phyloP scores from a whole-genome alignment of 2,888 invertebrate species.

The Amiota mariae region DNA sequence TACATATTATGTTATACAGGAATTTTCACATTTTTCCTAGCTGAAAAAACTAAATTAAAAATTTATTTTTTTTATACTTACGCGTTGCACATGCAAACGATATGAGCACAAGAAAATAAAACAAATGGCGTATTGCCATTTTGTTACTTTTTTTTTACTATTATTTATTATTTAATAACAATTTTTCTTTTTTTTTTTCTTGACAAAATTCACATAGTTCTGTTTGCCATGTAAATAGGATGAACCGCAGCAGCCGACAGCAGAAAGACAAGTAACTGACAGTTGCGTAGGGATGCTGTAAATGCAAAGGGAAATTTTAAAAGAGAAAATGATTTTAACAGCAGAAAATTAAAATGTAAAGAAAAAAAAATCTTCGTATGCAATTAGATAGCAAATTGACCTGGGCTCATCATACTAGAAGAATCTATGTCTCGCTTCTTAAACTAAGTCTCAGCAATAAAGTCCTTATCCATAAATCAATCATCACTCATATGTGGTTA shows the following conservation, averaged over 20 bases:
- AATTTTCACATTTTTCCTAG: slow-evolving; percentile 33
- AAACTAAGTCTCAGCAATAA: too few relatives aligned
- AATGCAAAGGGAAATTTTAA: not conserved
- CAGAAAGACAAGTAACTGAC: not conserved
- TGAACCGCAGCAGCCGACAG: not conserved
- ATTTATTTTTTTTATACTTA: slow-evolving; percentile 63
- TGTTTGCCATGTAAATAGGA: not conserved
- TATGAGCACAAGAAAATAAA: slow-evolving; percentile 54
- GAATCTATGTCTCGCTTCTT: too few relatives aligned
- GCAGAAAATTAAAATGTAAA: too few relatives aligned
- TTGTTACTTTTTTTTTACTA: slow-evolving; percentile 30
- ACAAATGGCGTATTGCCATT: slow-evolving; percentile 56
- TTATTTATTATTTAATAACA: not conserved
- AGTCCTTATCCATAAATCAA: too few relatives aligned
- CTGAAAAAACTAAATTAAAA: slow-evolving; percentile 53
- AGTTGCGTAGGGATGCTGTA: not conserved
- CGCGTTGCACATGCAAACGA: slow-evolving; percentile 59
- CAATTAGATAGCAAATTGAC: too few relatives aligned
- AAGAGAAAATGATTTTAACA: not conserved
- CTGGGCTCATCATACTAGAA: too few relatives aligned
- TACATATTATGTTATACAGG: slow-evolving; percentile 30
- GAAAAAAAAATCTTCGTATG: too few relatives aligned
- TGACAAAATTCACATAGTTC: too few relatives aligned
- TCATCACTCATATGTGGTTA: too few relatives aligned
- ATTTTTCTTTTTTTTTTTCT: slow-evolving; percentile 29